These are phyloP conservation scores for Subacronicta megacephala DNA, from an alignment of 2,888 invertebrate species.

Conservation along the genomic window DNA sequence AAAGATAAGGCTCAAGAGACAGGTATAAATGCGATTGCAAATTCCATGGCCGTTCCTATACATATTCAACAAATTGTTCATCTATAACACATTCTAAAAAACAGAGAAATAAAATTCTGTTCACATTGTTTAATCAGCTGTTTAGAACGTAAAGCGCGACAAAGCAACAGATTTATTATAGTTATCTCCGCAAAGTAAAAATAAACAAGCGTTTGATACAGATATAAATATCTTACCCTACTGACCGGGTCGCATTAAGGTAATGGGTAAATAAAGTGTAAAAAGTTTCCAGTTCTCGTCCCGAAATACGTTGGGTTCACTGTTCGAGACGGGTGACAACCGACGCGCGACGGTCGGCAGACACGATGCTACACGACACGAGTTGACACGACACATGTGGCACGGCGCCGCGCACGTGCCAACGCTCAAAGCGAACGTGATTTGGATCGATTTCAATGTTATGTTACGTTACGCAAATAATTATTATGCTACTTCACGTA, in stretches of 20 bases:
- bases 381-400: slow-evolving; percentile 6
- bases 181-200: slow-evolving; percentile 37
- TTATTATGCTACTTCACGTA: slow-evolving; percentile 10
- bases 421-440: slow-evolving; percentile 16
- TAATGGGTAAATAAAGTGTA: slow-evolving; percentile 67
- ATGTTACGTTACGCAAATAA: slow-evolving; percentile 34
- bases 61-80: slow-evolving; percentile 3
- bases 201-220: slow-evolving; percentile 35
- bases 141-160: slow-evolving; percentile 8
- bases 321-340: slow-evolving; percentile 57
- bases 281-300: slow-evolving; percentile 58
- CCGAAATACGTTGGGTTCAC: slow-evolving; percentile 74
- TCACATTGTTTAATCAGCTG: slow-evolving; percentile 16
- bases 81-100: too few species aligned
- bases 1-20: too few species aligned
- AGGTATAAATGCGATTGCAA: too few species aligned
- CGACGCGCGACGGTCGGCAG: slow-evolving; percentile 2
- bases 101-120: slow-evolving; percentile 4
- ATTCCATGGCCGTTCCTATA: too few species aligned
- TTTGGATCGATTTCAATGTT: slow-evolving; percentile 48
- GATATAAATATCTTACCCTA: slow-evolving; percentile 68
- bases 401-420: slow-evolving; percentile 3
- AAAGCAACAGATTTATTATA: slow-evolving; percentile 4
- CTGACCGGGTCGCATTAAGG: slow-evolving; percentile 68
- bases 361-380: slow-evolving; percentile 4